These are phyloP conservation scores for Glossosoma conforme DNA, from an alignment of 1,140 invertebrate species.

Conservation along the genomic window DNA sequence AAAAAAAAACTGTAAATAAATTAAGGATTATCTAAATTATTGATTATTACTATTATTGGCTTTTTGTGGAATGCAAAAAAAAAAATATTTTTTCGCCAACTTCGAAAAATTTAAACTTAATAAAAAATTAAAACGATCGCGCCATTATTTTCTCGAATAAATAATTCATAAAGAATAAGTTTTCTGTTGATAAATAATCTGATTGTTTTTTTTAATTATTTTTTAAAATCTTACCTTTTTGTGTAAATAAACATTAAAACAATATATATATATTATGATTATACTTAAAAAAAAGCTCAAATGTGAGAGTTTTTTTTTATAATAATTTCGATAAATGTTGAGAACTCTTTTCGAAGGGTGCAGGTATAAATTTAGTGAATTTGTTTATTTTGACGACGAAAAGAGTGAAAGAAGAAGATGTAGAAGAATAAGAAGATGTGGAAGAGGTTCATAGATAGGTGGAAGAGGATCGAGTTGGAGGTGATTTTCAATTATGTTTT, in stretches of 20 bases:
- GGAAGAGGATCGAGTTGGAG: no score
- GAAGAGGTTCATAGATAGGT: no score
- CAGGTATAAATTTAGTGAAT: constrained; percentile 15
- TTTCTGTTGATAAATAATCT: constrained; percentile 21
- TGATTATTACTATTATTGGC: constrained; percentile 21
- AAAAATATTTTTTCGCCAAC: no score
- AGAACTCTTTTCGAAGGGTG: constrained; percentile 9
- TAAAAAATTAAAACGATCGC: no score
- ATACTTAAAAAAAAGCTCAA: no score
- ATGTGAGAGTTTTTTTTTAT: constrained; percentile 12
- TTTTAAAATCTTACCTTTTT: constrained; percentile 18
- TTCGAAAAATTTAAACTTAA: no score
- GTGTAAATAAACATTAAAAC: constrained; percentile 16
- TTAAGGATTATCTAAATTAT: constrained; percentile 18
- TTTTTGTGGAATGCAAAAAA: constrained; percentile 13
- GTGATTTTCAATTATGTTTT: no score
- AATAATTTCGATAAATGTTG: constrained; percentile 7
- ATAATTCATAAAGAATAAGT: constrained; percentile 24
- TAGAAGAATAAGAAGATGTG: no score
- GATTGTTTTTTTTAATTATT: constrained; percentile 16
- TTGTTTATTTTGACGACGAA: constrained; percentile 8
- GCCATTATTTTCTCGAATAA: constrained; percentile 21
- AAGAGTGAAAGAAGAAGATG: no score
- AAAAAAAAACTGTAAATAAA: constrained; percentile 28
- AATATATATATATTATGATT: constrained; percentile 5